These are phyloP conservation scores for Aricia agestis DNA, from an alignment of 1,140 invertebrate species.

Conservation along the genomic window DNA sequence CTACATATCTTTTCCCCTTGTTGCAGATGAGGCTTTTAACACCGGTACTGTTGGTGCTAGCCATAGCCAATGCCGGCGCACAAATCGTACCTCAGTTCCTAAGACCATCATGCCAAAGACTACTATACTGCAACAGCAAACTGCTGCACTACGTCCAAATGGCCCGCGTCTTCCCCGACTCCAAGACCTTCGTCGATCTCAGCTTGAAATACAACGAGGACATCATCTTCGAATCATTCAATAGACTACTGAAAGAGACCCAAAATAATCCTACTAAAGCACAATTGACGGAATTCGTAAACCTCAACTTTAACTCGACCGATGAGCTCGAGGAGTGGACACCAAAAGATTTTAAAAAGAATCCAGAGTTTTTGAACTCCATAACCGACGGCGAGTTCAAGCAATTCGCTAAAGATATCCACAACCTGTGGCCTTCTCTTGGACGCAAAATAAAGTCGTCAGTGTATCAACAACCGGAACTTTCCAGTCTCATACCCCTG, in stretches of 20 bases:
- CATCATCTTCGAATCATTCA: slow-evolving; percentile 75
- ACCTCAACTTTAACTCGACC: slow-evolving; percentile 66
- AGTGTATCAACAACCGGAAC: slow-evolving; percentile 79
- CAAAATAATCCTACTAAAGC: slow-evolving; percentile 73
- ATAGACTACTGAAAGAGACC: slow-evolving; percentile 79
- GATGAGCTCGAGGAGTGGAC: slow-evolving; percentile 77
- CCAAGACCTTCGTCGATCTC: slow-evolving; percentile 90
- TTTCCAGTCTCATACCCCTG: slow-evolving; percentile 85
- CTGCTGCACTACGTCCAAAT: slow-evolving; percentile 86
- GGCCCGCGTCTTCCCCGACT: slow-evolving; percentile 83
- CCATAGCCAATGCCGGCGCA: not conserved
- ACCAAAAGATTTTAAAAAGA: slow-evolving; percentile 79
- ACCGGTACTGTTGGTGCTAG: not conserved
- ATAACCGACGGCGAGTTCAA: slow-evolving; percentile 80
- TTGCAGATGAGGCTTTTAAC: slow-evolving; percentile 2
- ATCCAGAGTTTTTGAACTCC: slow-evolving; percentile 78
- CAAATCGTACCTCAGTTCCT: not conserved
- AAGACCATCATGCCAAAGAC: slow-evolving; percentile 63
- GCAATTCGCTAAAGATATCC: slow-evolving; percentile 77
- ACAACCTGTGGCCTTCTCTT: slow-evolving; percentile 84
- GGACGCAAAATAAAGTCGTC: slow-evolving; percentile 81
- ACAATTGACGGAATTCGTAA: slow-evolving; percentile 79
- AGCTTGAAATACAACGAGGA: slow-evolving; percentile 46
- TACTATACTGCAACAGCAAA: slow-evolving; percentile 86
- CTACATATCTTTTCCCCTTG: not conserved